Base-by-base conservation (phyloP, 1,140 invertebrate species). In the Trichonephila inaurata region DNA sequence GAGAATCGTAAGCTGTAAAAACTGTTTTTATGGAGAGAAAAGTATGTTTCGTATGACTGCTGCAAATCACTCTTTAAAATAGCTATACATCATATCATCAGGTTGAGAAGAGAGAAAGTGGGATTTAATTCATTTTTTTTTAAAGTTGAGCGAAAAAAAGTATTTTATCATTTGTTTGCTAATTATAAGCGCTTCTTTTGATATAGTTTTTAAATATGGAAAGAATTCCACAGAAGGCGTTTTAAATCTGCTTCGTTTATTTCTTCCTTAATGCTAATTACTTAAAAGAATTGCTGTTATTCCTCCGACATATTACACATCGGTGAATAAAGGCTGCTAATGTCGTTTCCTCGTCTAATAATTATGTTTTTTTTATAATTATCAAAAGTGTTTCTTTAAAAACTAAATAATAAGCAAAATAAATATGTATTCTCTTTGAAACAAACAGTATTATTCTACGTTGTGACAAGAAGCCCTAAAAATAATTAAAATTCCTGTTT, bases 41-140 rank as follows among this genome's bases (percentile, higher is more conserved):
- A 77, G 33, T 77, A 77, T 77, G 24, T 12, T 40, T 40, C 14
- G 28, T 12, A 6, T 33, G 12, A 16, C 69, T 18, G 14, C 18
- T 77, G 16, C 69, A 77, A 77, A 77, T 77, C 16, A 77, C 69
- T 77, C 16, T 77, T 33, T 77, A 77, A 33, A 77, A 77, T 77
- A 33, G 14, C 16, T 10, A 40, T 77, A 77, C 16, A 77, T 33
- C 28, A 14, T 28, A 77, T 33, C 14, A 77, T 77, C 28, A 14
- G 24, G 16, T 16, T 28, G 5, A 33, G 12, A 77, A 18, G 12
- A 72, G 69, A 51, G 69, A 77, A 77, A 33, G 69, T 3, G 18
- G 18, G 12, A 77, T 77, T 77, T 77, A 33, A 77, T 77, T 77
- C 18, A 4, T 33, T 2, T 77, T 2, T 77, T 40, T 16, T 77